Base-by-base conservation (phyloP, 1,140 invertebrate species). In the Harpegnathos saltator region DNA sequence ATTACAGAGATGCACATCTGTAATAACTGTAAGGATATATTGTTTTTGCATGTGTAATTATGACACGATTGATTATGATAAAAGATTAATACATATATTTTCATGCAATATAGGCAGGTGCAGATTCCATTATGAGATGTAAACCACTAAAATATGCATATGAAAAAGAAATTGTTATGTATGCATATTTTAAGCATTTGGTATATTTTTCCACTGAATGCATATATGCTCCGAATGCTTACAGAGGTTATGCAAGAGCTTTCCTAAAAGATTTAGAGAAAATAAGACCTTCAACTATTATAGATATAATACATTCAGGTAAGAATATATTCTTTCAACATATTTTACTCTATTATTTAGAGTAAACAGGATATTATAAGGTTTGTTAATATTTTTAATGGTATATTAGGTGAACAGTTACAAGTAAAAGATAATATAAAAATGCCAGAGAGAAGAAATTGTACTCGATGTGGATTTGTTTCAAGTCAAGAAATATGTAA, bases 101-200 rank as follows among this genome's bases (percentile, higher is more conserved):
- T 74, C 17, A 86, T 90, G 88, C 90, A 88, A 95, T 95, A 82
- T 94, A 98, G 95, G 96, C 97, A 48, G 96, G 96, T 87, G 97
- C 98, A 92, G 98, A 98, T 81, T 95, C 97, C 19, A 97, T 99
- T 87, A 98, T 98, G 4, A 95, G 99, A 88, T 98, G 98, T 71
- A 99, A 99, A 93, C 99, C 99, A 7, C 96, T 99, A 26, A 99
- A 99, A 93, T 99, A 99, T 91, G 97, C 98, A 3, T 99, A 99
- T 94, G 99, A 99, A 94, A 99, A 99, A 92, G 99, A 99, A 95
- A 99, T 99, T 92, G 99, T 99, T 0, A 99, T 99, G 98, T 99
- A 99, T 95, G 99, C 99, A 1, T 98, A 99, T 94, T 99, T 98
- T 92, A 99, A 99, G 93, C 98, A 98, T 89, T 94, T 99, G n/a